Conservation (phyloP, 2,113 vertebrate species). For the Dinomys branickii region DNA sequence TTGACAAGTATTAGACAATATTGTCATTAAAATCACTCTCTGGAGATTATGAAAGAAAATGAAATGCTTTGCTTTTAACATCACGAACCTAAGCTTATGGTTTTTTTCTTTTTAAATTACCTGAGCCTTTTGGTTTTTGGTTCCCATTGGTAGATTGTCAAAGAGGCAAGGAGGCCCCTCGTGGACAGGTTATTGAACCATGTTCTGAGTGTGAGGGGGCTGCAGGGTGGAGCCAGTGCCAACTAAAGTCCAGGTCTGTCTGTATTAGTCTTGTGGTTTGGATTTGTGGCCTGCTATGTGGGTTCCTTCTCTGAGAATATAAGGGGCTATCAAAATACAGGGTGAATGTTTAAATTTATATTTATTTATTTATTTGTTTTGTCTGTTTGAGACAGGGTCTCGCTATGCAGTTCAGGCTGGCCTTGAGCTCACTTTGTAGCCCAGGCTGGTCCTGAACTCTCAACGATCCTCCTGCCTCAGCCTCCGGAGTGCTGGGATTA, state of each 20-base stretch:
- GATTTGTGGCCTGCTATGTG: not conserved
- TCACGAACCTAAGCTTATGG: not conserved
- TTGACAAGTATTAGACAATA: not conserved
- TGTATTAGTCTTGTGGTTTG: not conserved
- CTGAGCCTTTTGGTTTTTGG: not conserved
- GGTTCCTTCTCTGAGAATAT: not conserved
- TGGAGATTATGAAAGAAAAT: not conserved
- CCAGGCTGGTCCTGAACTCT: no score
- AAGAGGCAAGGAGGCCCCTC: not conserved
- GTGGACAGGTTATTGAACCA: not conserved
- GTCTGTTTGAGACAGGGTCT: no score
- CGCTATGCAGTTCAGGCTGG: no score
- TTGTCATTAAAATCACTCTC: not conserved
- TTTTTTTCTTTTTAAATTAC: not conserved
- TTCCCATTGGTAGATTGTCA: not conserved
- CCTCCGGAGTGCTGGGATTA: no score
- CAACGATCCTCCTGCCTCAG: no score
- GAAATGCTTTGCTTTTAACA: not conserved
- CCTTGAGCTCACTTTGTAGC: no score
- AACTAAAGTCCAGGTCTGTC: accelerated
- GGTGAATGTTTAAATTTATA: not conserved
- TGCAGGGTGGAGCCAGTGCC: not conserved
- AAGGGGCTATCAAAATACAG: not conserved
- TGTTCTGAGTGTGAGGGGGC: accelerated
- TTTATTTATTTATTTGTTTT: no score